A percentile compares a stretch with the other conserved stretches of the same genome.
These are phyloP conservation scores for Pterostichus madidus DNA, from an alignment of 2,888 invertebrate species.

Conservation along the genomic window DNA sequence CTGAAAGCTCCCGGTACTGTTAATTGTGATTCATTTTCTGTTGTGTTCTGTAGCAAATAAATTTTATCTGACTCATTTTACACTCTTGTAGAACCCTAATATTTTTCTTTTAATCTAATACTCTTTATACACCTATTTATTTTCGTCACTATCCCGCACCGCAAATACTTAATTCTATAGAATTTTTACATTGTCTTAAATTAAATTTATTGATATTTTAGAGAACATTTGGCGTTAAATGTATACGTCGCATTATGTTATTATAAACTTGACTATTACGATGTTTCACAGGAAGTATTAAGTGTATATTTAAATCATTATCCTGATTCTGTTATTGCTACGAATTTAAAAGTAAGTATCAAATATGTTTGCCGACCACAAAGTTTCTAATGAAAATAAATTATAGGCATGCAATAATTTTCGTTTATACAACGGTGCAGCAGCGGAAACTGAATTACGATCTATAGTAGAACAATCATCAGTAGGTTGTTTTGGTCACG, in stretches of 20 bases:
- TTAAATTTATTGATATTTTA: conserved; percentile 73
- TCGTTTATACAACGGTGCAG: conserved; percentile 94
- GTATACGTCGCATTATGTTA: conserved; percentile 98
- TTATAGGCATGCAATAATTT: conserved; percentile 88
- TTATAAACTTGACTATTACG: conserved; percentile 98
- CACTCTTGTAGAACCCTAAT: no score
- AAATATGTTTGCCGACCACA: not conserved
- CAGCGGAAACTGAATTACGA: conserved; percentile 95
- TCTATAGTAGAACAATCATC: conserved; percentile 87
- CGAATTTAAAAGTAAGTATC: conserved; percentile 88
- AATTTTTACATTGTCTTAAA: not conserved
- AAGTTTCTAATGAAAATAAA: conserved; percentile 12
- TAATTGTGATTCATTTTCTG: no score
- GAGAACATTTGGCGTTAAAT: conserved; percentile 95
- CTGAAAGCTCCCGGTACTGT: no score
- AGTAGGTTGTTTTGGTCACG: conserved; percentile 89
- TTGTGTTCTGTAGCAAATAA: no score
- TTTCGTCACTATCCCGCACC: no score
- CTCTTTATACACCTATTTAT: no score
- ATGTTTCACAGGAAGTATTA: conserved; percentile 98
- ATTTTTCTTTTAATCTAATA: no score
- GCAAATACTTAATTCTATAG: no score
- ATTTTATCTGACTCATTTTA: no score
- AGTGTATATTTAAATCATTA: conserved; percentile 94
- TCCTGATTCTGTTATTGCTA: conserved; percentile 96